Percentiles rank a stretch among this genome's conserved stretches.
Evolutionary conservation across 2,113 vertebrate species (phyloP).

Genomic region (Diadophis punctatus): DNA sequence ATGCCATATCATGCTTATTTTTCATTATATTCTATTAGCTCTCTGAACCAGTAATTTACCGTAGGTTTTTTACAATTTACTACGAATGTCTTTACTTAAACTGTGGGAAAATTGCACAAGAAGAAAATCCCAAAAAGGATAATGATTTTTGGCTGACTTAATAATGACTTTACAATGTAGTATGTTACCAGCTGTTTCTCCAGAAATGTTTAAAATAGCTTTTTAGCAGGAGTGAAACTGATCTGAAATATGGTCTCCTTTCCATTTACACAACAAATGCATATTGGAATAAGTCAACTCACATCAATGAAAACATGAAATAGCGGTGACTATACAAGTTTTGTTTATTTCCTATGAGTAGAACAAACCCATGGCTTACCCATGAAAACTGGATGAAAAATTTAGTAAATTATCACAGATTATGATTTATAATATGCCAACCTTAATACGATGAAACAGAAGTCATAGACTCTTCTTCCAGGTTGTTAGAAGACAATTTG

Average conservation of each 20-base stretch:
- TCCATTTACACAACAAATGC: slow-evolving; percentile 26
- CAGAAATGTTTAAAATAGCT: slow-evolving; percentile 1
- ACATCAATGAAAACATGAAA: slow-evolving; percentile 58
- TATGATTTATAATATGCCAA: slow-evolving; percentile 1
- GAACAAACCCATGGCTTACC: slow-evolving; percentile 40
- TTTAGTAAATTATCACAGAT: slow-evolving; percentile 15
- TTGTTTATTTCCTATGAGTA: slow-evolving; percentile 47
- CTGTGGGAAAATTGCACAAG: slow-evolving; percentile 47
- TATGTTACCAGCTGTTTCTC: slow-evolving; percentile 48
- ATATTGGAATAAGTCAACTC: slow-evolving; percentile 51
- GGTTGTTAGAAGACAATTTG: background rate
- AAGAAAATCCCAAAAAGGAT: slow-evolving; percentile 40
- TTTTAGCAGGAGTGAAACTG: slow-evolving; percentile 35
- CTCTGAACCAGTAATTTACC: background rate
- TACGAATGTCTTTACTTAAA: slow-evolving; percentile 50
- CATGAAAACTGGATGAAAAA: slow-evolving; percentile 23
- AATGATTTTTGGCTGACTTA: slow-evolving; percentile 31
- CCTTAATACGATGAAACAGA: slow-evolving; percentile 25
- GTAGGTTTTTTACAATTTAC: slow-evolving; percentile 34
- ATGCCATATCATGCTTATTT: background rate
- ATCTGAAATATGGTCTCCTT: slow-evolving; percentile 44
- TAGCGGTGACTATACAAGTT: slow-evolving; percentile 53
- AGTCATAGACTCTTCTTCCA: background rate
- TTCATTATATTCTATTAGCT: slow-evolving; percentile 23
- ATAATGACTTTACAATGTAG: slow-evolving; percentile 38